Percentiles rank a stretch among this genome's conserved stretches.
phyloP scores from a whole-genome alignment of 2,797 vertebrate species.

The Myiothlypis chrysogaster region DNA sequence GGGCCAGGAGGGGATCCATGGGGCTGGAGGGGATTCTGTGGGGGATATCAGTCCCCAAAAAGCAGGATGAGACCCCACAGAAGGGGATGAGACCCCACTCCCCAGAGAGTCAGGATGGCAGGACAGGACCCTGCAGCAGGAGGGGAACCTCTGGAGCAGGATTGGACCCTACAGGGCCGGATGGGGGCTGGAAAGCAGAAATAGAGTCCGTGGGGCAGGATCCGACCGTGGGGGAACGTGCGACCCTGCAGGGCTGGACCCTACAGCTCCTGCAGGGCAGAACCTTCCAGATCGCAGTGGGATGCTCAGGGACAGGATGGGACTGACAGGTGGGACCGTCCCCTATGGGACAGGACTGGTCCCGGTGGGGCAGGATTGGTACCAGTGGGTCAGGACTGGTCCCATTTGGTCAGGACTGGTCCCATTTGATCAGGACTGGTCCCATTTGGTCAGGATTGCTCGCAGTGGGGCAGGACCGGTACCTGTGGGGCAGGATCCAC shows the following conservation, averaged over 20 bases:
- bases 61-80: not conserved
- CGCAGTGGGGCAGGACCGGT: not conserved
- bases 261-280: not conserved
- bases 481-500: not conserved
- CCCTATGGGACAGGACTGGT: accelerated
- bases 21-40: accelerated
- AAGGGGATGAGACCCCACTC: not conserved
- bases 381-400: no score
- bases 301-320: not conserved
- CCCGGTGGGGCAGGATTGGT: accelerated
- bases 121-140: not conserved
- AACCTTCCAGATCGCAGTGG: not conserved
- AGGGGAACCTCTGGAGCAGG: not conserved
- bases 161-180: not conserved
- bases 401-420: no score
- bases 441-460: not conserved
- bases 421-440: no score
- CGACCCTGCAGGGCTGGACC: not conserved
- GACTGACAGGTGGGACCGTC: no score
- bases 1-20: no score
- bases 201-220: no score
- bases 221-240: accelerated
- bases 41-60: no score
- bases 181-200: no score
- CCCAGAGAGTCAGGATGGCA: not conserved